These are phyloP conservation scores for Cremastobaeus sp. DNA, from an alignment of 2,888 invertebrate genomes.

Conservation along the genomic window DNA sequence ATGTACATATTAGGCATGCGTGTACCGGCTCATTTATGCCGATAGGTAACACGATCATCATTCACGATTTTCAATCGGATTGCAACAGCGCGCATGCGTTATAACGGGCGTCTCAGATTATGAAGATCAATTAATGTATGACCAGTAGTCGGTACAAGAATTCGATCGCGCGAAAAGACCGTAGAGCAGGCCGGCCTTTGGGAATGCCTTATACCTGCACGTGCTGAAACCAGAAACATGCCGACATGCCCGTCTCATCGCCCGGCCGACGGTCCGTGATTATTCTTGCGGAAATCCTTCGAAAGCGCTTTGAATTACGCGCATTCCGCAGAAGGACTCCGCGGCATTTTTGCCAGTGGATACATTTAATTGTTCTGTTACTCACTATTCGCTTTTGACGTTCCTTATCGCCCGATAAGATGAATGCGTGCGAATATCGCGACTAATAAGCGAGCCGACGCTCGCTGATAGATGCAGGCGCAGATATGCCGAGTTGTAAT, in stretches of 20 bases:
- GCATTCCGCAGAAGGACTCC: slow-evolving; percentile 44
- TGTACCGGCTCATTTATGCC: slow-evolving; percentile 23
- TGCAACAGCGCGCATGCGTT: slow-evolving; percentile 9
- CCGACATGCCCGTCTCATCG: slow-evolving; percentile 47
- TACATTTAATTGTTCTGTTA: slow-evolving; percentile 42
- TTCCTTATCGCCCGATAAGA: not conserved
- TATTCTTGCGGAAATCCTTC: slow-evolving; percentile 53
- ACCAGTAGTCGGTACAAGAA: slow-evolving; percentile 66
- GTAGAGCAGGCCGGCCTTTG: slow-evolving; percentile 39
- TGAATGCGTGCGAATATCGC: too few species aligned
- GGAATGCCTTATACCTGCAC: slow-evolving; percentile 51
- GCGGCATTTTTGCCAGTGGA: slow-evolving; percentile 26
- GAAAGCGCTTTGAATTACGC: slow-evolving; percentile 44
- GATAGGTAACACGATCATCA: slow-evolving; percentile 14
- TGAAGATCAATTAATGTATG: slow-evolving; percentile 68
- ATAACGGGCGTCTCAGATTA: slow-evolving; percentile 64
- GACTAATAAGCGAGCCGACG: too few species aligned
- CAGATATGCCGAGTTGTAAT: too few species aligned
- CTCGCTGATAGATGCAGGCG: too few species aligned
- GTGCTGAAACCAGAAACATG: slow-evolving; percentile 56
- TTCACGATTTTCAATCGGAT: slow-evolving; percentile 35
- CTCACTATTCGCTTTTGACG: slow-evolving; percentile 2
- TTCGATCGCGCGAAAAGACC: slow-evolving; percentile 42
- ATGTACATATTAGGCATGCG: slow-evolving; percentile 21
- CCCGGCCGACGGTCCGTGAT: slow-evolving; percentile 37